Conservation (phyloP, 1,140 invertebrate genomes). For the Sycobia sp. region DNA sequence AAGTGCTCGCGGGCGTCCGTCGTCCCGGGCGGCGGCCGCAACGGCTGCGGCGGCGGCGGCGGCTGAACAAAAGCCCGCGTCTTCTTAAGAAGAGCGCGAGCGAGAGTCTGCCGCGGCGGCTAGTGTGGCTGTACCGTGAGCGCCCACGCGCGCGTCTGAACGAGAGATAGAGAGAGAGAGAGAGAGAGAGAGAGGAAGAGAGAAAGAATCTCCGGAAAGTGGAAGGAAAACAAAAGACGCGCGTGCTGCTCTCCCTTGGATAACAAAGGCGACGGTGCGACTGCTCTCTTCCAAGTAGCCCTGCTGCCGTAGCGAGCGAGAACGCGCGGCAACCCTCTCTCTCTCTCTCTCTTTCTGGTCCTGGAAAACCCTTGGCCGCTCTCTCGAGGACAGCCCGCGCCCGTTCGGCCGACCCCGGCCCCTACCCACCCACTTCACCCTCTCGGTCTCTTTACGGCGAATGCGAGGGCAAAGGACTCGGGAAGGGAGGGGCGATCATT, state of each 20-base stretch:
- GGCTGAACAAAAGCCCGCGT: slow-evolving; percentile 15
- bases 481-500: slow-evolving; percentile 31
- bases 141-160: slow-evolving; percentile 35
- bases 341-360: no score
- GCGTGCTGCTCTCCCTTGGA: slow-evolving; percentile 42
- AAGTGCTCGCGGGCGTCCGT: no score
- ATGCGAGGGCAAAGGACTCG: not conserved
- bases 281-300: no score
- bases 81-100: not conserved
- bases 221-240: slow-evolving; percentile 51
- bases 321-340: no score
- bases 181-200: not conserved
- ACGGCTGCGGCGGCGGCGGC: no score
- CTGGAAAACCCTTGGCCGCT: no score
- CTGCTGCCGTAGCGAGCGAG: no score
- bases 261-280: slow-evolving; percentile 32
- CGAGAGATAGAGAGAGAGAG: not conserved
- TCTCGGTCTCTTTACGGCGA: not conserved
- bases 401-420: no score
- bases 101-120: no score
- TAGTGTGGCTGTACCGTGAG: no score
- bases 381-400: no score
- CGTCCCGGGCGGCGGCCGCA: no score
- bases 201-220: slow-evolving; percentile 40
- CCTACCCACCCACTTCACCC: not conserved